Conservation (phyloP, 1,140 invertebrate genomes). For the Geopemphigus sp. region DNA sequence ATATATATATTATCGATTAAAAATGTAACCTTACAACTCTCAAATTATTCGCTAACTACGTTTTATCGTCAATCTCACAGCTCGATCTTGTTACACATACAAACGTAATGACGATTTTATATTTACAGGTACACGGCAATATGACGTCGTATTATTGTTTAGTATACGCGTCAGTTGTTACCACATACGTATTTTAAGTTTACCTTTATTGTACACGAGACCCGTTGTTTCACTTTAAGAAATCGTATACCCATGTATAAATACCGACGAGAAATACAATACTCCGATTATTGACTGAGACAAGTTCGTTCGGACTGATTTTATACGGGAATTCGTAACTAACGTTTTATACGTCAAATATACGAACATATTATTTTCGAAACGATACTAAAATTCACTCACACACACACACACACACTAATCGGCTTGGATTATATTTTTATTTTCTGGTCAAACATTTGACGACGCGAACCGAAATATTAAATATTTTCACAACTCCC, state of each 20-base stretch:
- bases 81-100: neutral
- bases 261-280: no score
- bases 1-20: neutral
- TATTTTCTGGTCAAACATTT: no score
- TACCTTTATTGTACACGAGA: neutral
- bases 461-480: no score
- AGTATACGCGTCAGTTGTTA: neutral
- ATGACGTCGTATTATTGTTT: neutral
- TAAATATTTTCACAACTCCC: no score
- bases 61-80: neutral
- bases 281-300: no score
- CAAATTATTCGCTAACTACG: neutral
- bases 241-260: neutral
- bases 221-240: neutral
- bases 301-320: no score
- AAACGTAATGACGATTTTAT: neutral
- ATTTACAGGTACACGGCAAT: neutral
- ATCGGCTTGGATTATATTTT: no score
- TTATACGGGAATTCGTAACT: no score
- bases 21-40: constrained; percentile 4
- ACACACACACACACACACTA: no score
- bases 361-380: no score
- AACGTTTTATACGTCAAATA: no score
- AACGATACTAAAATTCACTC: no score
- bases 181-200: neutral